Conservation (phyloP, 2,888 invertebrate species). For the Orgyia antiqua region DNA sequence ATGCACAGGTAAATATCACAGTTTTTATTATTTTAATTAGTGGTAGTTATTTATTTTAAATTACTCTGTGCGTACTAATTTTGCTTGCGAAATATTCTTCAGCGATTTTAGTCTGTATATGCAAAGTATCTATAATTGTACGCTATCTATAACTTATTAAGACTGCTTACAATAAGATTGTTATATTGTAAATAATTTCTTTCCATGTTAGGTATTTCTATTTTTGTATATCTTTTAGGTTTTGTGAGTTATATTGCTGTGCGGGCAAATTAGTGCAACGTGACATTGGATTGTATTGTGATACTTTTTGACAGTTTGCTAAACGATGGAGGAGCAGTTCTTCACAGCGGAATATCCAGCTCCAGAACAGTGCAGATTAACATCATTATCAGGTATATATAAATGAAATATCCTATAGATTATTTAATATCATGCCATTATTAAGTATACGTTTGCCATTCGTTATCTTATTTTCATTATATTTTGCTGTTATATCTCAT, state of each 20-base stretch:
- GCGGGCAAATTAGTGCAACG: slow-evolving; percentile 7
- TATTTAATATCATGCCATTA: neutral
- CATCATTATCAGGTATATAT: slow-evolving; percentile 16
- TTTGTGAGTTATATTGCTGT: neutral
- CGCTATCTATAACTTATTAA: neutral
- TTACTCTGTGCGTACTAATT: slow-evolving; percentile 10
- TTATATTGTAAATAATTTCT: no score
- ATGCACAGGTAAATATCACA: slow-evolving; percentile 21
- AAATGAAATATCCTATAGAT: no score
- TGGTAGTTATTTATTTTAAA: slow-evolving; percentile 6
- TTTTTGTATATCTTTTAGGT: neutral
- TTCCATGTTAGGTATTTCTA: no score
- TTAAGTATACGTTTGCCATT: neutral
- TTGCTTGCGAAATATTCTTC: slow-evolving; percentile 12
- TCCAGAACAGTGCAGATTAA: slow-evolving; percentile 1
- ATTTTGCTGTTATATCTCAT: slow-evolving; percentile 1
- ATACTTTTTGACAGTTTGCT: slow-evolving; percentile 42
- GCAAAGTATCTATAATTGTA: neutral
- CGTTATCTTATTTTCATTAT: slow-evolving; percentile 1
- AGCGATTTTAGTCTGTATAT: slow-evolving; percentile 11
- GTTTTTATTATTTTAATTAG: slow-evolving; percentile 4
- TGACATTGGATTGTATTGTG: slow-evolving; percentile 42
- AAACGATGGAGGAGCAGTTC: slow-evolving; percentile 9
- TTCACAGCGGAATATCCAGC: no score
- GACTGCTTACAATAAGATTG: no score